Percentiles rank a stretch among this genome's conserved stretches.
Evolutionary conservation across 2,888 invertebrate genomes (phyloP).

Genomic region (Allacma fusca): DNA sequence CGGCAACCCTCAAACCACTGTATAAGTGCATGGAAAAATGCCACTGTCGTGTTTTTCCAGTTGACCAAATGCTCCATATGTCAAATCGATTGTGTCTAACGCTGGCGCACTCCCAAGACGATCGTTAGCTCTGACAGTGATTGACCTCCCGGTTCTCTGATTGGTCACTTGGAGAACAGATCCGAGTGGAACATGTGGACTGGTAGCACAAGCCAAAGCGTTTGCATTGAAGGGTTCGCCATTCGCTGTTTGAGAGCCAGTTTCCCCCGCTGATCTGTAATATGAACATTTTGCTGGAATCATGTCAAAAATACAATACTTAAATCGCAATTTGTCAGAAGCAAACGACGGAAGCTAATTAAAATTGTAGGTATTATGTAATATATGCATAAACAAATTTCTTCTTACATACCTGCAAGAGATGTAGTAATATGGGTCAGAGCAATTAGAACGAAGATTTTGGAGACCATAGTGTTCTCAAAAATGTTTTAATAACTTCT

Average conservation of each 20-base stretch:
- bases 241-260: conserved; percentile 17
- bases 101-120: conserved; percentile 16
- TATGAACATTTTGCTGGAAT: conserved; percentile 19
- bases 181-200: background rate
- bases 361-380: no score
- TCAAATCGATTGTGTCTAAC: conserved; percentile 30
- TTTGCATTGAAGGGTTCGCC: conserved; percentile 19
- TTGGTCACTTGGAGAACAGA: conserved; percentile 17
- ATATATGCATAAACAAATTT: background rate
- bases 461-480: background rate
- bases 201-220: background rate
- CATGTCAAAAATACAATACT: background rate
- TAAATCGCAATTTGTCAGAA: background rate
- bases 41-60: conserved; percentile 17
- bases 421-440: background rate
- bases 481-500: no score
- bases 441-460: background rate
- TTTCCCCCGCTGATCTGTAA: conserved; percentile 23
- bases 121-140: conserved; percentile 6
- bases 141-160: conserved; percentile 15
- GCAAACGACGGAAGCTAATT: no score
- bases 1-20: conserved; percentile 10
- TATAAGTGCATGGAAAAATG: conserved; percentile 20
- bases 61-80: conserved; percentile 24
- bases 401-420: background rate